Evolutionary conservation across 2,888 invertebrate genomes (phyloP), one percentile per base, ranked within the genome.

Genomic region (Spisula subtruncata): DNA sequence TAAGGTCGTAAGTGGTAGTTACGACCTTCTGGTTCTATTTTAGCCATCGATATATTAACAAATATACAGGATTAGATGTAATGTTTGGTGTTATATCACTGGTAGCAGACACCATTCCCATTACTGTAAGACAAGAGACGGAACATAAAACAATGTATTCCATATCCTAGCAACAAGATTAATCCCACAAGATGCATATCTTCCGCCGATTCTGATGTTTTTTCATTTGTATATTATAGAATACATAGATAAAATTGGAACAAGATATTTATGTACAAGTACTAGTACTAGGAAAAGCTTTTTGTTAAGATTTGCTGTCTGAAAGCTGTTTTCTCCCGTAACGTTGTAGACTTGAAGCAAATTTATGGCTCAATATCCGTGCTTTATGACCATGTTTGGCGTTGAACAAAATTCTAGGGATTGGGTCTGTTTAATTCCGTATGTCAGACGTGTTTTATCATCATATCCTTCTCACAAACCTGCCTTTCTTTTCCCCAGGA

Each of bases 181-280:
- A 75, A 75, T 75, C 75, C 75, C 75, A 12, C 29, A 18, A 75
- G 75, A 75, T 75, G 35, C 75, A 75, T 32, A 32, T 75, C 75
- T 75, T 35, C 35, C 10, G 32, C 75, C n/a, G 10, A 32, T 35
- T 16, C 16, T 8, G 14, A 75, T 75, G 41, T 75, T 18, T 75
- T 60, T 60, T 75, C 75, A 75, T 75, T 75, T 35, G 25, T 75
- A 35, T 32, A 75, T 75, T 75, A 75, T 14, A 25, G 35, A 8
- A 25, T 51, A 51, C 51, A 25, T 75, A 32, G 75, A 75, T 75
- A 75, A 32, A 75, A 75, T 75, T 75, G 75, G 75, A 75, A 75
- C 14, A 35, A 14, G 29, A 75, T 75, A 75, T 75, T 75, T 75
- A 75, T 75, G 35, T 75, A 75, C 35, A 35, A 75, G 35, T 35